Evolutionary conservation across 1,140 invertebrate genomes (phyloP), one percentile per base, ranked within the genome.

Genomic region (Sminthurides bifidus): DNA sequence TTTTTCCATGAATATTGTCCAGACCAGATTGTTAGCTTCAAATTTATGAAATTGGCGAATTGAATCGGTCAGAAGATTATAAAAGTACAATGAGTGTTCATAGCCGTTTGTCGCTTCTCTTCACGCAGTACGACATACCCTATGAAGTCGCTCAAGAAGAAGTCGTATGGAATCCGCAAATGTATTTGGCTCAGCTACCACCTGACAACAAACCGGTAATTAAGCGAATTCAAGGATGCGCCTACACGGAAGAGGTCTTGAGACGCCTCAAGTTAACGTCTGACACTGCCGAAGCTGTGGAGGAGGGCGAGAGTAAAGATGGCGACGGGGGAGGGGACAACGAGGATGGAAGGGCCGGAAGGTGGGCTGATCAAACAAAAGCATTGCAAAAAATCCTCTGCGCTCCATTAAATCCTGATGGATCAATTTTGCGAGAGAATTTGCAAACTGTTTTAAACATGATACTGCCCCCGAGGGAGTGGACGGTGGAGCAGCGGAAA

Each of bases 361-460:
- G n/a, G n/a, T n/a, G n/a, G n/a, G n/a, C n/a, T n/a, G n/a, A n/a
- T n/a, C n/a, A n/a, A n/a, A n/a, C n/a, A n/a, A n/a, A n/a, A n/a
- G n/a, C n/a, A n/a, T n/a, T n/a, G n/a, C 33, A 3, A 45, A 21
- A 45, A 21, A 45, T 49, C 3, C 10, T 49, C 5, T 49, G 46
- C 26, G 35, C 46, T 17, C 46, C 26, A 33, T 3, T 27, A 21
- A 49, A 49, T 35, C 17, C 15, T 12, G 59, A 66, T 48, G 61
- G 37, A 29, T 46, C 56, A 51, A 45, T 63, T 12, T 24, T 54
- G 15, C 68, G 64, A 53, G 66, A 65, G 48, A 86, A 90, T 71
- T 85, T 85, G n/a, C 81, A 89, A 68, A 92, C 95, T 71, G 90
- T 97, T 63, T 73, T 98, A 6, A 93, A 97, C 74, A 83, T 84